Percentiles rank a stretch among this genome's conserved stretches.
Evolutionary conservation across 2,113 vertebrate species (phyloP).

Genomic region (Pica pica): DNA sequence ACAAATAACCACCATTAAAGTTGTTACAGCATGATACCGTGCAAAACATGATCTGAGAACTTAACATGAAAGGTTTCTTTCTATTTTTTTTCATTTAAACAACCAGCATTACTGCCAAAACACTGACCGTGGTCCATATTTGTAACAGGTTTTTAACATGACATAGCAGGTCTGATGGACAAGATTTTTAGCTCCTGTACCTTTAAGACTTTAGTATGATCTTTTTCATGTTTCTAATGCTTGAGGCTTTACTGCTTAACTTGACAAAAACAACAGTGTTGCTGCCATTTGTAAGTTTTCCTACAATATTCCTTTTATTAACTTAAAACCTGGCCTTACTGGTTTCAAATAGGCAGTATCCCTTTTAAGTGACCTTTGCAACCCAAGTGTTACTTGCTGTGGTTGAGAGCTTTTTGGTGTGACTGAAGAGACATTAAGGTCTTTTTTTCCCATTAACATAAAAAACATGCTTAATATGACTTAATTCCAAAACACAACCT

Average conservation of each 20-base stretch:
- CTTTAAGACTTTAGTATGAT: constrained; percentile 74
- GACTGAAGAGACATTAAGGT: constrained; percentile 49
- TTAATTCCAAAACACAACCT: constrained; percentile 59
- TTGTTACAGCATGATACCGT: neutral
- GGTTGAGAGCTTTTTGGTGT: constrained; percentile 59
- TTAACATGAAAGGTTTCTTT: constrained; percentile 62
- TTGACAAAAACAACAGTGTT: constrained; percentile 68
- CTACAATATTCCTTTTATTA: constrained; percentile 74
- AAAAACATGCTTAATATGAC: constrained; percentile 19
- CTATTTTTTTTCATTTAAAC: constrained; percentile 71
- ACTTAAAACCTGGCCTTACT: constrained; percentile 77
- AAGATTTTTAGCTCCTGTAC: constrained; percentile 74
- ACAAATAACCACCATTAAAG: constrained; percentile 2
- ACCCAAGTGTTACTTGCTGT: constrained; percentile 81
- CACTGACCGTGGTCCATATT: constrained; percentile 76
- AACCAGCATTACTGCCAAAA: constrained; percentile 86
- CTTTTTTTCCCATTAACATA: constrained; percentile 40
- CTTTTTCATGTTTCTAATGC: constrained; percentile 78
- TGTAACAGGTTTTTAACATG: constrained; percentile 81
- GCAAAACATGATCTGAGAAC: constrained; percentile 13
- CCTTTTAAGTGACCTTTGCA: constrained; percentile 82
- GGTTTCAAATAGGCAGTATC: constrained; percentile 76
- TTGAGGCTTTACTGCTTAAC: constrained; percentile 72
- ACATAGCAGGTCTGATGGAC: constrained; percentile 70
- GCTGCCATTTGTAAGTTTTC: constrained; percentile 81